Base-by-base conservation (phyloP, 2,113 vertebrate genomes). In the Sigmodon hispidus region DNA sequence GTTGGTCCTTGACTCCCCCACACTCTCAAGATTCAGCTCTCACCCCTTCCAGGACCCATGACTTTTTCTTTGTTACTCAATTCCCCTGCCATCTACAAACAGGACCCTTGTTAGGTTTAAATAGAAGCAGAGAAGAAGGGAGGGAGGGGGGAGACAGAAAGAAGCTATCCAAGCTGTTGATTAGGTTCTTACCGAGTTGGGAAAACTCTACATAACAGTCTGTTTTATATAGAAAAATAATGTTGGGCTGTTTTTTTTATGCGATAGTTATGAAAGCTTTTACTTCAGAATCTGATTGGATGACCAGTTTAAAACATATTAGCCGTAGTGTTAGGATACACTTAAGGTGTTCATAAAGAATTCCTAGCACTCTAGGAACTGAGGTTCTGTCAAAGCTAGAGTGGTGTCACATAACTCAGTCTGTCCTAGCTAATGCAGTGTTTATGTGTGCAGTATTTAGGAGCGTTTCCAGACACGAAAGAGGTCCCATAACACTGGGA, bases 151-250 rank as follows among this genome's bases (percentile, higher is more conserved):
- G 52, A 84, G 45, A 86, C 45, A 55, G 50, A 55, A 29, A 61
- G 52, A 67, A 52, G 36, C 52, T 48, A 7, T 52, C 10, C 40
- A 59, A 11, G 50, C 55, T 88, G 17, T 86, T 81, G 67, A 94
- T 93, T 90, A 91, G 36, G 84, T 96, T 87, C 85, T n/a, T 84
- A n/a, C 24, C 73, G 40, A 93, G 16, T 75, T 89, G 40, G 57
- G 8, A 86, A 55, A 90, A 61, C 52, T 85, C 72, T 48, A 5
- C 69, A 6, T 91, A 55, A 94, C 84, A 21, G 63, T 8, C 52
- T 87, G 43, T 84, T 87, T 95, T 61, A 73, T 55, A 5, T 63
- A 21, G 45, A 83, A 94, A 96, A 94, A 90, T 87, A 43, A 85
- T 80, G 22, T 84, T 85, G 73, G 45, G 43, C 87, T 89, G 13